A percentile compares a stretch with the other conserved stretches of the same genome.
Conservation (phyloP, 1,140 invertebrate species). For the Drosophila pectinifera region DNA sequence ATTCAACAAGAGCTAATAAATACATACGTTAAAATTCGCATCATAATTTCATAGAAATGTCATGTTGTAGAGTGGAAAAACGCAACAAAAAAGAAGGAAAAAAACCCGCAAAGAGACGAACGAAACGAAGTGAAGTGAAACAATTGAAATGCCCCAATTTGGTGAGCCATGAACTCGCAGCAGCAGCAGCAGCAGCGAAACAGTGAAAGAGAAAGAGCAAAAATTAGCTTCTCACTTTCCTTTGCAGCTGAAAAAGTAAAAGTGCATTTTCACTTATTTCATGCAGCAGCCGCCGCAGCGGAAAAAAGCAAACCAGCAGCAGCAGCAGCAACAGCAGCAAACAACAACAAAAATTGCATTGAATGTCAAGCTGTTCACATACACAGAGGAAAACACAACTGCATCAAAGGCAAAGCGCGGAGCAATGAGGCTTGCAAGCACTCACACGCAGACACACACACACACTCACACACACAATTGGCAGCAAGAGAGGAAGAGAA, state of each 20-base stretch:
- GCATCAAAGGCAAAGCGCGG: conserved; percentile 53
- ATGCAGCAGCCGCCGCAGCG: conserved; percentile 55
- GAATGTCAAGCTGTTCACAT: conserved; percentile 77
- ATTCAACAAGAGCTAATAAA: conserved; percentile 62
- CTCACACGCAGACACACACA: conserved; percentile 31
- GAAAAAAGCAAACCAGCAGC: conserved; percentile 23
- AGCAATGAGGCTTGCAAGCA: conserved; percentile 76
- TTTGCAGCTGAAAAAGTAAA: conserved; percentile 80
- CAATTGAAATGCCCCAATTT: conserved; percentile 81
- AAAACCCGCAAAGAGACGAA: conserved; percentile 14
- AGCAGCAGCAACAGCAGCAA: conserved; percentile 34
- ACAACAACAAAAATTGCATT: conserved; percentile 72
- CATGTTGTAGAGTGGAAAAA: conserved; percentile 56
- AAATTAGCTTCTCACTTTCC: conserved; percentile 79
- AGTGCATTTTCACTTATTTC: conserved; percentile 85
- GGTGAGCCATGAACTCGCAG: conserved; percentile 79
- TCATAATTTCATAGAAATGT: conserved; percentile 69
- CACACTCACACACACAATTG: conserved; percentile 50
- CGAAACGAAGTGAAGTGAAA: conserved; percentile 35
- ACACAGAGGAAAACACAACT: conserved; percentile 29
- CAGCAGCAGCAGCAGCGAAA: conserved; percentile 46
- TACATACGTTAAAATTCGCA: conserved; percentile 67
- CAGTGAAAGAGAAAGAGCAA: conserved; percentile 70
- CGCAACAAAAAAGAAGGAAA: conserved; percentile 33
- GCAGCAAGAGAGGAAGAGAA: conserved; percentile 85